A percentile compares a stretch with the other conserved stretches of the same genome.
phyloP scores from a whole-genome alignment of 2,113 vertebrate genomes.

The Ptychochromis oligacanthus region DNA sequence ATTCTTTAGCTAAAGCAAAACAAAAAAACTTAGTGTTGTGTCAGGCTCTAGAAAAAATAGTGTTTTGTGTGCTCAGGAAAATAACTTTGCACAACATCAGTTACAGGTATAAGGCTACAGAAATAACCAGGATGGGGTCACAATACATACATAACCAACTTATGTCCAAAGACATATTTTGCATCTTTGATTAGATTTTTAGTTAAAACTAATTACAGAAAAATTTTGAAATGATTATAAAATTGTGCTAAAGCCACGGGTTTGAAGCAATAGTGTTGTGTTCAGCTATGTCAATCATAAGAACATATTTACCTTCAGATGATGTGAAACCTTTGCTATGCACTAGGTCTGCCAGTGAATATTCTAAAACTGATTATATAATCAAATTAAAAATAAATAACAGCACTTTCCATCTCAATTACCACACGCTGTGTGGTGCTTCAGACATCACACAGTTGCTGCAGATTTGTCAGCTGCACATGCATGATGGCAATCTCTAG shows the following conservation, averaged over 20 bases:
- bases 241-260: neutral
- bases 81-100: neutral
- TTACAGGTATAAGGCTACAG: neutral
- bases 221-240: too few relatives aligned
- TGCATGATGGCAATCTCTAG: too few relatives aligned
- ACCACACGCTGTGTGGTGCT: too few relatives aligned
- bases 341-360: too few relatives aligned
- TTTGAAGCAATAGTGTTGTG: neutral
- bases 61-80: neutral
- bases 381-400: too few relatives aligned
- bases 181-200: neutral
- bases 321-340: too few relatives aligned
- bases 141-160: neutral
- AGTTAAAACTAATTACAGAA: neutral
- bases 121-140: neutral
- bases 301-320: too few relatives aligned
- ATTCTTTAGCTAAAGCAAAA: constrained; percentile 5
- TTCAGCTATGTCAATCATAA: neutral
- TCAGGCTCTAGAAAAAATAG: neutral
- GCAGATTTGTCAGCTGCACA: too few relatives aligned
- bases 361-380: too few relatives aligned
- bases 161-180: neutral
- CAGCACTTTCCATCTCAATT: too few relatives aligned
- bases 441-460: too few relatives aligned
- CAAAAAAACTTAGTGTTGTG: neutral